phyloP scores from a whole-genome alignment of 2,888 invertebrate species.

The Isotomurus palustris region DNA sequence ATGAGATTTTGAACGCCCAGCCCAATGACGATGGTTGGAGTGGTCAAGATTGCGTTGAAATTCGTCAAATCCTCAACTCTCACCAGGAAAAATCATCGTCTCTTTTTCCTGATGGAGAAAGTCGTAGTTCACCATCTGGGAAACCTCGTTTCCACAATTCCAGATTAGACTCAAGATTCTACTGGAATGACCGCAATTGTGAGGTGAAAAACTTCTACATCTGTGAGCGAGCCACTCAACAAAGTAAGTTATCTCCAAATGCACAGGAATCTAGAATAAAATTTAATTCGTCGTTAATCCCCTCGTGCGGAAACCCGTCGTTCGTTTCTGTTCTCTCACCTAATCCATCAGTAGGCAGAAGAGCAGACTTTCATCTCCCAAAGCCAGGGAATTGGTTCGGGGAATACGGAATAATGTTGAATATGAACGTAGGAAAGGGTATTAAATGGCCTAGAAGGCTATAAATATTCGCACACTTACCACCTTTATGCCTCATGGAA shows the following conservation, averaged over 20 bases:
- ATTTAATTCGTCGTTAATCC: not conserved
- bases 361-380: no score
- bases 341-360: no score
- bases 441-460: no score
- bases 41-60: constrained; percentile 51
- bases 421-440: no score
- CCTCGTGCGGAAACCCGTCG: no score
- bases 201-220: constrained; percentile 44
- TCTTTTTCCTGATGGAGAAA: not conserved
- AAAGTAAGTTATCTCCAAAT: constrained; percentile 32
- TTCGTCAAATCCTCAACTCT: constrained; percentile 44
- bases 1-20: constrained; percentile 48
- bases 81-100: constrained; percentile 7
- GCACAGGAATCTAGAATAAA: not conserved
- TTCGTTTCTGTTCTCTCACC: no score
- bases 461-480: no score
- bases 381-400: no score
- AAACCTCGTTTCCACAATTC: constrained; percentile 4
- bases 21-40: constrained; percentile 51
- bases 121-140: not conserved
- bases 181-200: constrained; percentile 46
- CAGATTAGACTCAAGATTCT: constrained; percentile 27
- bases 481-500: no score
- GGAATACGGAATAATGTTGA: no score
- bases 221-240: constrained; percentile 40